These are phyloP conservation scores for Mystacornis crossleyi DNA, from an alignment of 2,113 vertebrate genomes.

Conservation along the genomic window DNA sequence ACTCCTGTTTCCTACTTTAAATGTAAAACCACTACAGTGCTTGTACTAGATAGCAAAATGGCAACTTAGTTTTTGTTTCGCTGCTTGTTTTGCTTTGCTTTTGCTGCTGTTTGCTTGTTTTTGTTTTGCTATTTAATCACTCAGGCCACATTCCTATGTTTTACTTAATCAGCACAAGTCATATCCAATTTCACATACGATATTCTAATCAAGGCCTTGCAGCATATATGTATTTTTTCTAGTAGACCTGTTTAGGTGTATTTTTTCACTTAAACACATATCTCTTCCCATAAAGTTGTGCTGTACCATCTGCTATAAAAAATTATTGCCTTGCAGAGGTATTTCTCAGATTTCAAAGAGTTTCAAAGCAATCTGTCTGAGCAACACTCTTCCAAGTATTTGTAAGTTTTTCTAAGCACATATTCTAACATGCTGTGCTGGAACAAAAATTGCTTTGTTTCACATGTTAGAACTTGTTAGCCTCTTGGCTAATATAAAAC, in stretches of 20 bases:
- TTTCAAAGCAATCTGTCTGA: slow-evolving; percentile 7
- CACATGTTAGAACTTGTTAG: slow-evolving; percentile 1
- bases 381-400: background rate
- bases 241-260: background rate
- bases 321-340: background rate
- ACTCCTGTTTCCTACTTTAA: background rate
- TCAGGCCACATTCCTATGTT: background rate
- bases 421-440: background rate
- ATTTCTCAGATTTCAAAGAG: background rate
- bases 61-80: background rate
- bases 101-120: background rate
- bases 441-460: slow-evolving; percentile 1
- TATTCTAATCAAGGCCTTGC: background rate
- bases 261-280: background rate
- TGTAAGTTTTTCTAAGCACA: background rate
- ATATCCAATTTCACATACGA: background rate
- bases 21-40: background rate
- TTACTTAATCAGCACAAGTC: background rate
- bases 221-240: background rate
- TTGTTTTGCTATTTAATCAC: background rate
- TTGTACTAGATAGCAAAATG: background rate
- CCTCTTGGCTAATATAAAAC: slow-evolving; percentile 1
- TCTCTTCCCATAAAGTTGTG: background rate
- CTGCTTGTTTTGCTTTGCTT: background rate
- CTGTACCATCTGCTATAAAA: background rate